Percentiles rank a stretch among this genome's conserved stretches.
These are phyloP conservation scores for Megathymus violae DNA, from an alignment of 1,140 invertebrate species.

Conservation along the genomic window DNA sequence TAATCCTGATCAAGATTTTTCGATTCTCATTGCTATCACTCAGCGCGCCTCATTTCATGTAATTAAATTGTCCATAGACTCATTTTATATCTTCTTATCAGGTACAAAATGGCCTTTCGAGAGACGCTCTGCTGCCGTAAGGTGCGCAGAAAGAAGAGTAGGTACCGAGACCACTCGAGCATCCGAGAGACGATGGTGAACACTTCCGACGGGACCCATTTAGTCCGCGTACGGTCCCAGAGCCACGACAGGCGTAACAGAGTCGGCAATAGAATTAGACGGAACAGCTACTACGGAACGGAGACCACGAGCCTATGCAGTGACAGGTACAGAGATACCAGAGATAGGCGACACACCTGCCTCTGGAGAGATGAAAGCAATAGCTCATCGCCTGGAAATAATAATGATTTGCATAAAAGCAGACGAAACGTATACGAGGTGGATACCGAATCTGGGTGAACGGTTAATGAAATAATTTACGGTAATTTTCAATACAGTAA, in stretches of 20 bases:
- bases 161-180: constrained; percentile 84
- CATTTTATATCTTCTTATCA: constrained; percentile 51
- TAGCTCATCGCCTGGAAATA: constrained; percentile 26
- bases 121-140: constrained; percentile 86
- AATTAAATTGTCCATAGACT: constrained; percentile 4
- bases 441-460: constrained; percentile 37
- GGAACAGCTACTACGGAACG: constrained; percentile 56
- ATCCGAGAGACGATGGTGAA: constrained; percentile 83
- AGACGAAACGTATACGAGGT: constrained; percentile 41
- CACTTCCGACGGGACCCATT: constrained; percentile 66
- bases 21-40: background rate
- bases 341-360: constrained; percentile 36
- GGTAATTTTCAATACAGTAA: background rate
- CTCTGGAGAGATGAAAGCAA: constrained; percentile 32
- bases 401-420: constrained; percentile 19
- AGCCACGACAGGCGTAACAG: constrained; percentile 60
- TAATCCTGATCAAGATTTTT: background rate
- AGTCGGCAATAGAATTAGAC: constrained; percentile 44
- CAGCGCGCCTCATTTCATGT: background rate
- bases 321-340: constrained; percentile 52
- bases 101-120: constrained; percentile 92
- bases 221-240: constrained; percentile 71
- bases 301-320: constrained; percentile 53
- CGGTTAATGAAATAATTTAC: constrained; percentile 2
- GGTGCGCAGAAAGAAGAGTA: constrained; percentile 71